phyloP scores from a whole-genome alignment of 2,888 invertebrate genomes.

The Zhuqinia jingwanae region DNA sequence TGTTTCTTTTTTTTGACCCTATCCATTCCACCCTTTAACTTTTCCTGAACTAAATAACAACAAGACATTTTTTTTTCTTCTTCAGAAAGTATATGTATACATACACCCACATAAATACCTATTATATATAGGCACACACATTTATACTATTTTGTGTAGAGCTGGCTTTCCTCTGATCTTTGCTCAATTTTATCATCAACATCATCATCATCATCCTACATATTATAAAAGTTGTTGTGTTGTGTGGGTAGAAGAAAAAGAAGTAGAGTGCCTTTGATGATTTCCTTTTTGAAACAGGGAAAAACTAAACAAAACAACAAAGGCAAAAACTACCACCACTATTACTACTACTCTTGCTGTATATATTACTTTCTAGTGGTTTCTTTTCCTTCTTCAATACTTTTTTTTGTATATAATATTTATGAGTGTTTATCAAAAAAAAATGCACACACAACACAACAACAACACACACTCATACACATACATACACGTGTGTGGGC shows the following conservation, averaged over 20 bases:
- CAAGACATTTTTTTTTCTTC: slow-evolving; percentile 31
- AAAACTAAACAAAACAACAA: slow-evolving; percentile 39
- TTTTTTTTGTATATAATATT: background rate
- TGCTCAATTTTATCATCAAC: background rate
- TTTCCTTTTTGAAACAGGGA: slow-evolving; percentile 20
- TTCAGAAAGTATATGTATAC: background rate
- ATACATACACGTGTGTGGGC: background rate
- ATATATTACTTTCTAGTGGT: slow-evolving; percentile 12
- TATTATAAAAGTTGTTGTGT: background rate
- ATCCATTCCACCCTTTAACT: background rate
- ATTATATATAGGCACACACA: background rate
- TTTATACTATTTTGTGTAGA: background rate
- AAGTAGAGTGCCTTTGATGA: slow-evolving; percentile 47
- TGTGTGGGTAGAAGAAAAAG: background rate
- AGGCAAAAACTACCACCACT: background rate
- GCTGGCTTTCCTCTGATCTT: slow-evolving; percentile 41
- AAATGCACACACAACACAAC: too few species aligned
- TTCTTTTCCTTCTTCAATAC: too few species aligned
- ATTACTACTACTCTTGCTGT: slow-evolving; percentile 3
- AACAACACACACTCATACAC: too few species aligned
- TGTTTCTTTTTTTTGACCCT: slow-evolving; percentile 14
- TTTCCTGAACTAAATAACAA: background rate
- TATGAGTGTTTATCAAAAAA: background rate
- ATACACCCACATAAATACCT: too few species aligned
- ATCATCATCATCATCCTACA: background rate